Percentiles rank a stretch among this genome's conserved stretches.
phyloP scores from a whole-genome alignment of 92 coral and sea anemone genomes.

The Bergia puertoricense region DNA sequence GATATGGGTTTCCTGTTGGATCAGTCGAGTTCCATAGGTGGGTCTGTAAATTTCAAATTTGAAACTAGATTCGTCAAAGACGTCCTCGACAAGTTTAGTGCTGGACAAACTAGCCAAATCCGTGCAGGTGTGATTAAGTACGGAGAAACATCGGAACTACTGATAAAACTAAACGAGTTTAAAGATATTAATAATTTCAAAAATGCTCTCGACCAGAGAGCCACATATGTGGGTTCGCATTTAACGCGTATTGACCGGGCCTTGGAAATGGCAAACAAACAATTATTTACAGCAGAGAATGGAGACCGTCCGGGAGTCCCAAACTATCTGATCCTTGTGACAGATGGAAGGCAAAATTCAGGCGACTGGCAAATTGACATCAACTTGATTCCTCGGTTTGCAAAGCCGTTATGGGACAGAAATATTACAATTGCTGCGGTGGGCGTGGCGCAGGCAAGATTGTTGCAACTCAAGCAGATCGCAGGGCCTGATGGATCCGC shows the following conservation, averaged over 20 bases:
- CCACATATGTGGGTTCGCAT: neutral
- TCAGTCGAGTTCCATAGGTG: slow-evolving; percentile 15
- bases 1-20: slow-evolving; percentile 34
- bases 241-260: slow-evolving; percentile 18
- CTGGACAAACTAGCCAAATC: neutral
- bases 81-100: slow-evolving; percentile 3
- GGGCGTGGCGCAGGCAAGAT: neutral
- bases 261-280: neutral
- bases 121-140: slow-evolving; percentile 9
- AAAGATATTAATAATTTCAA: neutral
- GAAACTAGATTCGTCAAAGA: slow-evolving; percentile 26
- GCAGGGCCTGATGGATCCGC: neutral
- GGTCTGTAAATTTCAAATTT: neutral
- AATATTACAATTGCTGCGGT: neutral
- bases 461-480: neutral
- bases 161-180: slow-evolving; percentile 11
- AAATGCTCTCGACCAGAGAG: neutral
- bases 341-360: slow-evolving; percentile 30
- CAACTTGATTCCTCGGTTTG: neutral
- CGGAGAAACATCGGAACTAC: neutral
- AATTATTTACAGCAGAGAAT: neutral
- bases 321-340: slow-evolving; percentile 1
- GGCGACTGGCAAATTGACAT: neutral
- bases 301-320: slow-evolving; percentile 11
- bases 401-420: neutral